Conservation (phyloP, 2,113 vertebrate genomes). For the Rhynchomys soricoides region DNA sequence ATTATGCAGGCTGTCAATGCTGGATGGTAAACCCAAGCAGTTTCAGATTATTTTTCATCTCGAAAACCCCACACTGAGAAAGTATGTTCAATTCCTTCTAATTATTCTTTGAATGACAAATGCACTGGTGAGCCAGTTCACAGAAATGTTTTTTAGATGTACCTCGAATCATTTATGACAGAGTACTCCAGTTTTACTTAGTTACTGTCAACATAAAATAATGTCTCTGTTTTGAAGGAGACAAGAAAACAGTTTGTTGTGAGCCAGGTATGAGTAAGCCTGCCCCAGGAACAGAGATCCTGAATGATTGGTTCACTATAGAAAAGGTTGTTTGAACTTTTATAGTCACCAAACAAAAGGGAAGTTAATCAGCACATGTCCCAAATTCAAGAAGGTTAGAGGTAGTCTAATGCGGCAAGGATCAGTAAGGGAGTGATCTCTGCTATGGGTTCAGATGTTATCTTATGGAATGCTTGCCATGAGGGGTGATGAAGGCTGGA, state of each 20-base stretch:
- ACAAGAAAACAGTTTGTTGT: background rate
- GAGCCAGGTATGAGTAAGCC: background rate
- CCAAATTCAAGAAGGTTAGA: too few species aligned
- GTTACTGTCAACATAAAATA: background rate
- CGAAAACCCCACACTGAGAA: background rate
- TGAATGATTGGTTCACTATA: too few species aligned
- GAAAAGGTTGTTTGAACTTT: background rate
- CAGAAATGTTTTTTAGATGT: slow-evolving; percentile 23
- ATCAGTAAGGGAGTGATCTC: background rate
- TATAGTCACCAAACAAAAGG: background rate
- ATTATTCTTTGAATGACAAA: background rate
- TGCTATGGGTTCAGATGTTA: background rate
- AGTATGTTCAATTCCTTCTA: background rate
- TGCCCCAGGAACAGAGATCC: background rate
- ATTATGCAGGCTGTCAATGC: background rate
- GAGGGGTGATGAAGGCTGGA: background rate
- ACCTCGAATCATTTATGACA: background rate
- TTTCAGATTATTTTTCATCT: background rate
- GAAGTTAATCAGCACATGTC: background rate
- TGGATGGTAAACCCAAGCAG: background rate
- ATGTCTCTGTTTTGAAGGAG: background rate
- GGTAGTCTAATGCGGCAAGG: background rate
- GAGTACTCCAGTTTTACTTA: background rate
- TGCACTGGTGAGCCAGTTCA: background rate
- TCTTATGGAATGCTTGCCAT: background rate